Base-by-base conservation (phyloP, 2,888 invertebrate species). In the Thyatira batis region DNA sequence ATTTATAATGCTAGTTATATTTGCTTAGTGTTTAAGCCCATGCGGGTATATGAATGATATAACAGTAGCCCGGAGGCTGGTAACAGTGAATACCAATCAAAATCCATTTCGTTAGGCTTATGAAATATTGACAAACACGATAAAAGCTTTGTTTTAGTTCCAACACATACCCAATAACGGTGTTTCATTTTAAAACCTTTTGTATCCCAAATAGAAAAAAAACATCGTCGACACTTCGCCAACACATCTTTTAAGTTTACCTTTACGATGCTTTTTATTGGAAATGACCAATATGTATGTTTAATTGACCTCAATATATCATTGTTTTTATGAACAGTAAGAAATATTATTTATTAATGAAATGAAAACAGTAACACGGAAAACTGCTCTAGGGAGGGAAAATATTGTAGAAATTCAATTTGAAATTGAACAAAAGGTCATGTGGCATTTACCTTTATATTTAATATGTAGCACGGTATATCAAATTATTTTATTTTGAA, bases 291-390 rank as follows among this genome's bases (percentile, higher is more conserved):
- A 33, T 33, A 28, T 28, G 28, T 33, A 13, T n/a, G 13, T 39
- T 39, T 17, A 39, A 39, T 17, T 39, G 39, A 2, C 39, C 8
- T 17, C 39, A 39, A 39, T 39, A 39, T 39, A 17, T 17, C 33
- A 17, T 17, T 39, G 39, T 17, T 17, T 39, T 39, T 17, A 17
- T 39, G 17, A 39, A 17, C 17, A 39, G n/a, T 17, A 17, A 8
- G 39, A 8, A 39, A 39, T 39, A 17, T 39, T 39, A 39, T 39
- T 39, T 39, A 17, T 39, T 39, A 39, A 39, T 39, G 39, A 39
- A 39, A 39, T 39, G 39, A 39, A 39, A 39, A 39, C 39, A 39
- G 39, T 39, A 39, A 39, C 39, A 39, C 39, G 39, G 39, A 39
- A 33, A 39, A 39, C 39, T 39, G 39, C 17, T 39, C 39, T 39